These are phyloP conservation scores for Dorcus hopei DNA, from an alignment of 2,888 invertebrate genomes.

Conservation along the genomic window DNA sequence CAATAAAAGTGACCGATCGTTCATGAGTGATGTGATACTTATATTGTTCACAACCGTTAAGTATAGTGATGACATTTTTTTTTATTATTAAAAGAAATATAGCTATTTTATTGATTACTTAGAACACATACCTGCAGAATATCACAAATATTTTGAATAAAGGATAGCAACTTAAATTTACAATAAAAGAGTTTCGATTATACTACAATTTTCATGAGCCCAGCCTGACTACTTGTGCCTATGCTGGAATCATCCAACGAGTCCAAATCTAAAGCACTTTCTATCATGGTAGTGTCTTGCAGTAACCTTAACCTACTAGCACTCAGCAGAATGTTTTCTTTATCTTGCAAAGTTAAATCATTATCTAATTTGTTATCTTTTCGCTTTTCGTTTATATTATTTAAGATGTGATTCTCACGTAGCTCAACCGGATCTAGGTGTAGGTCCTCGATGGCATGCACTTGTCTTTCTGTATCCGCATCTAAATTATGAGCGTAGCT, in stretches of 20 bases:
- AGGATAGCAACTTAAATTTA: neutral
- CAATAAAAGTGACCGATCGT: neutral
- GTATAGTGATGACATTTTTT: neutral
- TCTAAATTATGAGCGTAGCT: conserved; percentile 40
- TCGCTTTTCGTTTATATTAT: conserved; percentile 28
- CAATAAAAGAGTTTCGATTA: conserved; percentile 26
- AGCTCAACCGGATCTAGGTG: conserved; percentile 53
- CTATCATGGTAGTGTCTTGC: conserved; percentile 88
- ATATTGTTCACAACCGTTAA: neutral
- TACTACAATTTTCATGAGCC: conserved; percentile 60
- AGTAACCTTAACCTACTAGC: conserved; percentile 74
- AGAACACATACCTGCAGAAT: too few species aligned
- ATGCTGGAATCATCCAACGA: conserved; percentile 75
- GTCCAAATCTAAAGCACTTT: conserved; percentile 84
- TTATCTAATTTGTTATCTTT: conserved; percentile 34
- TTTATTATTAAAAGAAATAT: too few species aligned
- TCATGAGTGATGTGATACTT: neutral
- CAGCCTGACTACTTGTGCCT: conserved; percentile 65
- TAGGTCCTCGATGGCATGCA: conserved; percentile 51
- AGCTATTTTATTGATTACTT: too few species aligned
- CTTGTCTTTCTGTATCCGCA: conserved; percentile 12
- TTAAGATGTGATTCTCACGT: conserved; percentile 41
- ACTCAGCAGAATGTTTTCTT: conserved; percentile 55
- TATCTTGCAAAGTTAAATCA: conserved; percentile 46
- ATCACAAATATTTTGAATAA: too few species aligned